Evolutionary conservation across 2,113 vertebrate species (phyloP), one percentile per base, ranked within the genome.

Genomic region (Aspiorhynchus laticeps): DNA sequence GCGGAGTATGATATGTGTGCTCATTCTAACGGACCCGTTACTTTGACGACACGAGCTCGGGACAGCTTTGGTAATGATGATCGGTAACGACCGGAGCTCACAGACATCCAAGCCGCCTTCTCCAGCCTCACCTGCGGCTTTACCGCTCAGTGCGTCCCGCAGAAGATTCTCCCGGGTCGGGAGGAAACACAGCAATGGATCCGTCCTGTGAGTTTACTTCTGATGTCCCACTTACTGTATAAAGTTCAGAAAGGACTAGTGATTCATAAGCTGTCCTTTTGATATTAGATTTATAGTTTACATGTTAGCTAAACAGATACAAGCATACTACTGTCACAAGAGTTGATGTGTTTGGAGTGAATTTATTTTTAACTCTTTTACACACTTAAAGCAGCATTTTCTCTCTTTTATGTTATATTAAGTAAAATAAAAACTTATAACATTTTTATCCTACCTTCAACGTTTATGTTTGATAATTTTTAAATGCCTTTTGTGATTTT

Each of bases 131-230:
- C 89, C 93, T 1, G 87, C 90, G 80, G 53, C 17, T 41, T 73
- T 92, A 80, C 89, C 92, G 4, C 88, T 92, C 80, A 91, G 83
- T 33, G 90, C 93, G 3, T 87, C 93, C 2, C 94, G 92, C 82
- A 93, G 90, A 85, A 91, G 91, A 21, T 91, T 95, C 17, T 92
- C 90, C 15, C 92, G 89, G 21, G 48, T 95, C 82, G 91, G 93
- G 8, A 93, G 93, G 86, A 96, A 94, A 80, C 80, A 90, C 3
- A 95, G 94, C 78, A 93, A 94, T 92, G 94, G 93, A n/a, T 94
- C 93, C 36, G 91, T 93, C 80, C 92, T 89, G 95, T 96, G 88
- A 95, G 95, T 92, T n/a, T 65, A 74, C 69, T 5, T 33, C 21
- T 61, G 7, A 24, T 24, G 19, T 59, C 53, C 53, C 19, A 36